Evolutionary conservation across 2,797 vertebrate species (phyloP), one percentile per base, ranked within the genome.

Genomic region (Protonibea diacanthus): DNA sequence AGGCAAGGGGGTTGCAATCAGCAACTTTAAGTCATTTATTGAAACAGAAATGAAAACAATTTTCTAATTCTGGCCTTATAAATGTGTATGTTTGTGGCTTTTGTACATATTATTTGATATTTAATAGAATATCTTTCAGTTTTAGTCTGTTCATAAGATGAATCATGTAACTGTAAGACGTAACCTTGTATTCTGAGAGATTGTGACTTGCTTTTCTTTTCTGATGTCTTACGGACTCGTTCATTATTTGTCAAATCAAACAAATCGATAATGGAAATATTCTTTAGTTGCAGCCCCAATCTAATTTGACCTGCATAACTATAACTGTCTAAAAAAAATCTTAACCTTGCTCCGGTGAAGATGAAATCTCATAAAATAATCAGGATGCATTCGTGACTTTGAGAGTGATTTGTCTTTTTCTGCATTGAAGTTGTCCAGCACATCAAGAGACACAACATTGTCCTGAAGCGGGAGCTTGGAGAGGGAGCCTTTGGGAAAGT

Each of bases 401-500:
- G 55, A 64, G 15, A 53, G 8, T 83, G 5, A 74, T 75, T 62
- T 38, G 23, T 81, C 27, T 14, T 62, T 1, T 48, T 80, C 86
- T 91, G 81, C 62, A 74, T 91, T 90, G 29, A 92, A 99, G 98
- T 99, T 90, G 98, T 99, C 81, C 97, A 98, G 85, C 98, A 99
- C 92, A 99, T 99, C 92, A 99, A 99, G 89, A 96, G 98, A 61
- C 98, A 99, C 91, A 99, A 99, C 91, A 99, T 99, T 0, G 96
- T 99, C 38, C 94, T 99, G 81, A 99, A 98, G 94, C 95, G 97
- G 81, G 98, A 99, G 92, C 95, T 99, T 64, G 98, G 98, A 76
- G 98, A 99, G 94, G 98, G 98, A 79, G 98, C 98, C 33, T 99
- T 99, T 71, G 98, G 98, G 60, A 99, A 99, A 92, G 98, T 99